These are phyloP conservation scores for Muschampia staudingeri DNA, from an alignment of 2,888 invertebrate species.

Conservation along the genomic window DNA sequence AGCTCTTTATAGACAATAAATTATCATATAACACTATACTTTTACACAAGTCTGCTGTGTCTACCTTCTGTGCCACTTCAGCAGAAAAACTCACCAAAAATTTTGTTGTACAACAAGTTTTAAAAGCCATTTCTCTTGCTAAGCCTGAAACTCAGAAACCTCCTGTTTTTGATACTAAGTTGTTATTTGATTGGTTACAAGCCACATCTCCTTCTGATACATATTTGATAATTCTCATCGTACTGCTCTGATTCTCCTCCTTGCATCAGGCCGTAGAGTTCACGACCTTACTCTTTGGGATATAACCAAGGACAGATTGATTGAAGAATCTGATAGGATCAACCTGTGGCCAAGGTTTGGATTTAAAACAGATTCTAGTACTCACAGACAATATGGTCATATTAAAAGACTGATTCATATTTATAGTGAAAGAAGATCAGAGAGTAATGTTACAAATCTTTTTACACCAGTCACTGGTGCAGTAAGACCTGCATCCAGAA, in stretches of 20 bases:
- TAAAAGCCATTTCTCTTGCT: not conserved
- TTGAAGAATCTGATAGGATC: not conserved
- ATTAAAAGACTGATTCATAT: too few relatives aligned
- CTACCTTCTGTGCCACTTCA: not conserved
- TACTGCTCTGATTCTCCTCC: not conserved
- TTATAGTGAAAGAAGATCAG: not conserved
- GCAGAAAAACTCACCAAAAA: not conserved
- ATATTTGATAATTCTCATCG: not conserved
- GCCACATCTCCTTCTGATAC: not conserved
- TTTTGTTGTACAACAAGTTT: not conserved
- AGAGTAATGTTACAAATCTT: not conserved
- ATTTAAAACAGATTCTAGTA: not conserved
- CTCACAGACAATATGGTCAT: not conserved
- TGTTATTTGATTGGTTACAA: slow-evolving; percentile 12
- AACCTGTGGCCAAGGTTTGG: not conserved
- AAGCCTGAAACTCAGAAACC: not conserved
- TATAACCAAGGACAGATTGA: not conserved
- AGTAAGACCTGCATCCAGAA: not conserved
- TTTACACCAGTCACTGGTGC: not conserved
- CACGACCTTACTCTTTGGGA: not conserved
- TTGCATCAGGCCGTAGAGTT: not conserved
- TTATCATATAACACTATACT: not conserved
- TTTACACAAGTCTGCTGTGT: not conserved
- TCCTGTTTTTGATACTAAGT: not conserved
- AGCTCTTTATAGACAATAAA: not conserved